Evolutionary conservation across 35 echinoderm and acorn worm species (phyloP), one percentile per base, ranked within the genome.

Genomic region (Apostichopus californicus): DNA sequence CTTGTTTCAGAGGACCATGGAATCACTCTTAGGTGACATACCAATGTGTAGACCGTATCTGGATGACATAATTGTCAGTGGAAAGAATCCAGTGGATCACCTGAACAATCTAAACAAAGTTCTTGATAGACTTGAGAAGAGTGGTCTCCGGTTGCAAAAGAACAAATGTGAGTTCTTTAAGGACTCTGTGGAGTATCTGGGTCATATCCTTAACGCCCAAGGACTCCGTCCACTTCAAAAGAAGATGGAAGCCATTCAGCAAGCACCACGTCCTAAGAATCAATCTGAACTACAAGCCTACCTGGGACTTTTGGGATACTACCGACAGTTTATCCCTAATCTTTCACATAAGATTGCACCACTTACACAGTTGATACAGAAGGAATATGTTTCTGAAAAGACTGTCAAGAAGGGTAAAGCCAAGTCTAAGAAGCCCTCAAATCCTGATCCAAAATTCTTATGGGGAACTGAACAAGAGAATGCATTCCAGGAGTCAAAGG

Each of bases 131-230:
- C 63, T 94, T 25, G 73, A 90, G 25, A 59, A 90, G 17, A 58
- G 71, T 90, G 91, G 93, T 4, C 54, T 92, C 5, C 91, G 65
- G 24, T 25, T 25, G 24, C 53, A 83, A 77, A 77, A 91, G 70
- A 26, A 23, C 3, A 98, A 95, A 78, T 98, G 96, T 93, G 92
- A 79, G 53, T 94, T 98, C 54, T n/a, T 93, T 9, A 56, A 75
- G 54, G 65, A 92, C 46, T 92, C 87, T 24, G 92, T 98, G 5
- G 21, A 77, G 15, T 93, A 81, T 75, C 65, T 97, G 13, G 88
- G 96, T 46, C 92, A 93, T 75, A 56, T 52, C 11, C 46, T 98
- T 4, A 84, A 94, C 22, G 24, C 54, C 93, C 86, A 86, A 59
- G 88, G 15, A 64, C 87, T 15, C 79, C 90, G 57, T 21, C 15